Conservation (phyloP, 2,797 vertebrate genomes). For the Enteromius trimaculatus region DNA sequence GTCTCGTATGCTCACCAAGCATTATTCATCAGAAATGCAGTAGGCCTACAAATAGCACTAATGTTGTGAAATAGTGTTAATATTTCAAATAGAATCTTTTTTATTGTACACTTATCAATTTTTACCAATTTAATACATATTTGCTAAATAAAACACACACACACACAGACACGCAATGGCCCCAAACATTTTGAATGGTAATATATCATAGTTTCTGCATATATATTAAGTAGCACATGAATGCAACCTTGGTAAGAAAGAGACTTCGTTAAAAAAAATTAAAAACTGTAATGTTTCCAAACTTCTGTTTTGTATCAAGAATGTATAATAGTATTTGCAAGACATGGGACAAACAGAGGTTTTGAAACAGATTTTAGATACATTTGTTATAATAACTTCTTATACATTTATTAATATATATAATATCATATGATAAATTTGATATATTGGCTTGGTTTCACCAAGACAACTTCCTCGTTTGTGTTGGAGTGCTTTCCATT, state of each 20-base stretch:
- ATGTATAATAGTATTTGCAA: neutral
- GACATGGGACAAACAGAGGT: neutral
- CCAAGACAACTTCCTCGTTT: neutral
- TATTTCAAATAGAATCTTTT: neutral
- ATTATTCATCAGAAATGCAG: neutral
- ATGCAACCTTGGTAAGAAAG: no score
- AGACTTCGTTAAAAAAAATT: no score
- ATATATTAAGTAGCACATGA: neutral
- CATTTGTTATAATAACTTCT: neutral
- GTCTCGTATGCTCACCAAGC: neutral
- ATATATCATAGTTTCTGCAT: neutral
- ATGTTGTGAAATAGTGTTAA: neutral
- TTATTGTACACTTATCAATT: neutral
- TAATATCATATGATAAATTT: no score
- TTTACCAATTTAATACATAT: neutral
- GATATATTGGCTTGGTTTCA: no score
- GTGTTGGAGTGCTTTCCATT: neutral
- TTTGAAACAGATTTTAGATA: neutral
- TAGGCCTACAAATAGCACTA: neutral
- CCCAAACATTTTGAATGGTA: neutral
- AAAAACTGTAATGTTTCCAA: neutral
- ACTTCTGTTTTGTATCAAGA: neutral
- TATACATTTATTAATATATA: neutral
- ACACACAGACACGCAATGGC: no score
- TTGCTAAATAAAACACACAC: no score